phyloP scores from a whole-genome alignment of 1,140 invertebrate species.

The Achatina immaculata region DNA sequence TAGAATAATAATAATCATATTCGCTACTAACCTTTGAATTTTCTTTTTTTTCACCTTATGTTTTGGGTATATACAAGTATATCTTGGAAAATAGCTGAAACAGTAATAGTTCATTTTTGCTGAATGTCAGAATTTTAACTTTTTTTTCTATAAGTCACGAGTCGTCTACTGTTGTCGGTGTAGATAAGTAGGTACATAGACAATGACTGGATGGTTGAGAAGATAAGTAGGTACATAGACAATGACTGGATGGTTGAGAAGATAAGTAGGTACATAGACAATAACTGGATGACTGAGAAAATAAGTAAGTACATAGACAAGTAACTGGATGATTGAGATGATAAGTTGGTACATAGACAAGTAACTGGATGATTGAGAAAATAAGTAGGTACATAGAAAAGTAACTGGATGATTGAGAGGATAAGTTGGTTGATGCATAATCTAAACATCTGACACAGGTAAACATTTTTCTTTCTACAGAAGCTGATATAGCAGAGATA shows the following conservation, averaged over 20 bases:
- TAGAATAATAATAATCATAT: no score
- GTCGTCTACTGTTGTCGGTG: no score
- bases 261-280: background rate
- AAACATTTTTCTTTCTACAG: background rate
- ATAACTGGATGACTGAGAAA: background rate
- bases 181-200: background rate
- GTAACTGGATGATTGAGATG: background rate
- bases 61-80: no score
- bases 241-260: no score
- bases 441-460: no score
- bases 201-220: background rate
- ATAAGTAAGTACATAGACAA: constrained; percentile 25
- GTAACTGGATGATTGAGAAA: background rate
- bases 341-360: constrained; percentile 23
- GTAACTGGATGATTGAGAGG: background rate
- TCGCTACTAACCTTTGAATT: no score
- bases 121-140: no score
- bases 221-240: no score
- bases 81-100: no score
- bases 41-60: no score
- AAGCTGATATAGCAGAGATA: background rate
- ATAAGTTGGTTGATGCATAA: background rate
- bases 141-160: no score
- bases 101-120: no score
- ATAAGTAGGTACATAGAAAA: constrained; percentile 1